A percentile compares a stretch with the other conserved stretches of the same genome.
These are phyloP conservation scores for Limnodromus scolopaceus DNA, from an alignment of 2,797 vertebrate genomes.

Conservation along the genomic window DNA sequence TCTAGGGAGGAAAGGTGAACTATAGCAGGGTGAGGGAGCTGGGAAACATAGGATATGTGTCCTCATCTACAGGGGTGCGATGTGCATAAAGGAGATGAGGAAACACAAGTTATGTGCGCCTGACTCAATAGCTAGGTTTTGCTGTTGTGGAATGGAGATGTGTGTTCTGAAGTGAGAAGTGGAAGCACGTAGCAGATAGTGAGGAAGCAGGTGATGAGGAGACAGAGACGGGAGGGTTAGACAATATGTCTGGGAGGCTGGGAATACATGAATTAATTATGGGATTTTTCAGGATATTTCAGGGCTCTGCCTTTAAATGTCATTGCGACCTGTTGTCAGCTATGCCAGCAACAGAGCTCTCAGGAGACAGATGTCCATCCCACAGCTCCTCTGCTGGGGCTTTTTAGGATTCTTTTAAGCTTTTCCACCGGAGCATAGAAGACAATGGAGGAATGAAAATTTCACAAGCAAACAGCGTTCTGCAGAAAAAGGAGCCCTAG, in stretches of 20 bases:
- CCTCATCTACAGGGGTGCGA: not conserved
- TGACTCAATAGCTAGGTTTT: not conserved
- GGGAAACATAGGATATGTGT: not conserved
- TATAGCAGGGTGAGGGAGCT: not conserved
- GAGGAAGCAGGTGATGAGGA: not conserved
- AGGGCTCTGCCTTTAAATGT: not conserved
- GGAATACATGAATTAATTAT: not conserved
- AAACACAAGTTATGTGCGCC: not conserved
- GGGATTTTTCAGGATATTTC: not conserved
- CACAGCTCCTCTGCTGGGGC: not conserved
- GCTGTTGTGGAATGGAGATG: not conserved
- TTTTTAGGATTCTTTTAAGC: not conserved
- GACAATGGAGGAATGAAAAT: not conserved
- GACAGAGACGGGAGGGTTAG: not conserved
- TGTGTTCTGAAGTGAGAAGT: not conserved
- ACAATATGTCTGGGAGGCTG: not conserved
- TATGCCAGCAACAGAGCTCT: not conserved
- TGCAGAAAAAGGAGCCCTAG: not conserved
- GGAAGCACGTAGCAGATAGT: not conserved
- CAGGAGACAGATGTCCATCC: not conserved
- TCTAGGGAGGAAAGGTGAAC: not conserved
- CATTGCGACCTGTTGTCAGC: not conserved
- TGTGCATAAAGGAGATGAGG: not conserved
- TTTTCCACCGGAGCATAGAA: not conserved
- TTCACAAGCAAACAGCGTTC: not conserved